These are phyloP conservation scores for Rhabdomys pumilio DNA, from an alignment of 2,797 vertebrate genomes.

Conservation along the genomic window DNA sequence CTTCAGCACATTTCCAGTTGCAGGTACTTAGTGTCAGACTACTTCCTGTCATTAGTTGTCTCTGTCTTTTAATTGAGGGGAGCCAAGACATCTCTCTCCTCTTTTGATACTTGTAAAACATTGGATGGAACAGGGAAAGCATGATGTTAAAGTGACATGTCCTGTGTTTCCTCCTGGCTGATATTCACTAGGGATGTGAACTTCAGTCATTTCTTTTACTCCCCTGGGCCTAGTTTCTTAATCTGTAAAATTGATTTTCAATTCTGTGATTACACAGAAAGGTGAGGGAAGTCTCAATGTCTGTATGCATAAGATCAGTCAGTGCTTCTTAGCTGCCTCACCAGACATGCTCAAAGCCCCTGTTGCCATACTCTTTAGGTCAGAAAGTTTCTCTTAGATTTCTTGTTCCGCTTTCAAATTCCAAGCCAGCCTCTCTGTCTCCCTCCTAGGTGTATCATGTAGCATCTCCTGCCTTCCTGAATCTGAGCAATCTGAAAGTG, in stretches of 20 bases:
- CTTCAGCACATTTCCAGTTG: not conserved
- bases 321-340: not conserved
- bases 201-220: not conserved
- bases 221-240: constrained; percentile 27
- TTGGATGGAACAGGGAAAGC: not conserved
- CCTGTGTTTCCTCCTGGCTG: not conserved
- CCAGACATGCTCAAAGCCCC: not conserved
- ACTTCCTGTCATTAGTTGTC: not conserved
- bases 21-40: not conserved
- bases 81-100: not conserved
- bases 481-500: not conserved
- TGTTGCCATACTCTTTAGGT: not conserved
- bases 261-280: not conserved
- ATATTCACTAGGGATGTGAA: not conserved
- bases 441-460: not conserved
- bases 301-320: not conserved
- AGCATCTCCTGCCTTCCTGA: not conserved
- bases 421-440: not conserved
- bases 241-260: constrained; percentile 31
- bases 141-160: not conserved
- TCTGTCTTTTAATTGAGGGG: not conserved
- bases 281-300: not conserved
- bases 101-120: not conserved
- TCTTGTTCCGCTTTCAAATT: not conserved
- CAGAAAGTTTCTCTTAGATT: not conserved